These are phyloP conservation scores for Phasia obesa DNA, from an alignment of 2,888 invertebrate species.

Conservation along the genomic window DNA sequence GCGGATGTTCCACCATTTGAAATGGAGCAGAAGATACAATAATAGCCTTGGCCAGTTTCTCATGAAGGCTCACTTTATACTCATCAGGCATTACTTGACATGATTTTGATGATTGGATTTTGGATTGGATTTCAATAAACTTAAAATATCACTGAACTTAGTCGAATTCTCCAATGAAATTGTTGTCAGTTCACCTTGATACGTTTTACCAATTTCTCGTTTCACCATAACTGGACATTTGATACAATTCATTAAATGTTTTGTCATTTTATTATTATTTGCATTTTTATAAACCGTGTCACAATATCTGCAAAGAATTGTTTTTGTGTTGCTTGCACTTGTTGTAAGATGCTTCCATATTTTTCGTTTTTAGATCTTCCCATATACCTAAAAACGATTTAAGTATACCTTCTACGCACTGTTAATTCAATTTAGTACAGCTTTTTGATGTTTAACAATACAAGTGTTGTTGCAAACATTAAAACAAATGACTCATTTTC, in stretches of 20 bases:
- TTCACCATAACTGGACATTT: constrained; percentile 48
- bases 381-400: constrained; percentile 26
- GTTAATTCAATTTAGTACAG: constrained; percentile 11
- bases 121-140: constrained; percentile 23
- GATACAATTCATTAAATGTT: constrained; percentile 37
- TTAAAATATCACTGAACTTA: constrained; percentile 43
- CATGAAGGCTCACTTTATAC: constrained; percentile 36
- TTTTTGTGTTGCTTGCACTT: constrained; percentile 43
- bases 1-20: constrained; percentile 20
- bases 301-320: constrained; percentile 46
- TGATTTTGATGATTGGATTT: constrained; percentile 41
- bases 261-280: constrained; percentile 37
- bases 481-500: constrained; percentile 13
- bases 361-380: constrained; percentile 46
- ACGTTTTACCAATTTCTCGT: constrained; percentile 39
- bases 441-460: background rate
- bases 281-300: constrained; percentile 37
- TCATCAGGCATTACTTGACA: constrained; percentile 30
- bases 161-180: constrained; percentile 44
- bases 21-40: constrained; percentile 52
- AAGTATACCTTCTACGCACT: constrained; percentile 22
- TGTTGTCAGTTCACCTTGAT: constrained; percentile 34
- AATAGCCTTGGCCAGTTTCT: constrained; percentile 35
- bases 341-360: constrained; percentile 46
- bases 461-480: constrained; percentile 1